Evolutionary conservation across 2,797 vertebrate species (phyloP).

Genomic region (Pampus argenteus): DNA sequence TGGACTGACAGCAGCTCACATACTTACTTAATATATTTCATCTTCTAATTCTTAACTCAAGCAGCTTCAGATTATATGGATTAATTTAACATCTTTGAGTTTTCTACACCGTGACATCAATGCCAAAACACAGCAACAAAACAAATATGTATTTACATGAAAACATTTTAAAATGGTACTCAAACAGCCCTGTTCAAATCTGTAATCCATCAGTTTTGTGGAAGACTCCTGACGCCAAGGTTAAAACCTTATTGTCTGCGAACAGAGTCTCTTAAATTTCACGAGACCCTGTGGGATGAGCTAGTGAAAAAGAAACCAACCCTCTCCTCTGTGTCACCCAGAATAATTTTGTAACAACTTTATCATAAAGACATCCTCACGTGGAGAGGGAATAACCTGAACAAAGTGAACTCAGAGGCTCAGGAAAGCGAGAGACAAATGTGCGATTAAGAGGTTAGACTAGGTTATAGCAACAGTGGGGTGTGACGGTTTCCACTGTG

Average conservation of each 20-base stretch:
- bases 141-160: conserved; percentile 22
- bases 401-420: conserved; percentile 38
- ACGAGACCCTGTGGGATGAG: conserved; percentile 72
- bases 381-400: conserved; percentile 44
- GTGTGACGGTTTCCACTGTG: conserved; percentile 33
- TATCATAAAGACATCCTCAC: conserved; percentile 65
- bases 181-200: conserved; percentile 43
- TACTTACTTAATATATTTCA: background rate
- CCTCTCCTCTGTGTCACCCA: conserved; percentile 57
- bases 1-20: too few species aligned
- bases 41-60: background rate
- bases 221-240: conserved; percentile 68
- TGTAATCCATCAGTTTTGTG: conserved; percentile 46
- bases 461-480: conserved; percentile 35
- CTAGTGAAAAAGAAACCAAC: conserved; percentile 75
- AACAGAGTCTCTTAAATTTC: conserved; percentile 76
- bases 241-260: conserved; percentile 66
- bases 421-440: conserved; percentile 26
- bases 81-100: background rate
- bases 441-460: conserved; percentile 41
- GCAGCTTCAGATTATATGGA: background rate
- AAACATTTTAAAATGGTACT: conserved; percentile 28
- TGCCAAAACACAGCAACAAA: conserved; percentile 3
- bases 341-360: conserved; percentile 68
- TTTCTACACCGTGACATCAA: background rate